phyloP scores from a whole-genome alignment of 1,140 invertebrate genomes.

The Drosophila nigrodunni region DNA sequence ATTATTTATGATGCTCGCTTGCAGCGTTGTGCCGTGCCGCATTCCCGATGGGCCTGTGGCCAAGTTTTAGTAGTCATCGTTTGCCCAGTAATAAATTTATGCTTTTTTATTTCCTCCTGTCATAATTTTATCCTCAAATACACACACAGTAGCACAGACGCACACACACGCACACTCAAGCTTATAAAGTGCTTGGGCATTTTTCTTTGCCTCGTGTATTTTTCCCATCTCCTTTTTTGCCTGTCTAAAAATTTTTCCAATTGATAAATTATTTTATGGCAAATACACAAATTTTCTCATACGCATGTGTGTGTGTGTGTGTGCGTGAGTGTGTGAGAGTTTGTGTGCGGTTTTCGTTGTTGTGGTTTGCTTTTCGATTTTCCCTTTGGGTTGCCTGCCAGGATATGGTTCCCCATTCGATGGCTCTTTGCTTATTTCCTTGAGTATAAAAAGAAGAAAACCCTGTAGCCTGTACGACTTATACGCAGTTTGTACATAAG shows the following conservation, averaged over 20 bases:
- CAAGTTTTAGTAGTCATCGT: constrained; percentile 83
- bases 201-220: constrained; percentile 51
- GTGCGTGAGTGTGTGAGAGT: constrained; percentile 21
- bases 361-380: constrained; percentile 71
- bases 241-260: constrained; percentile 79
- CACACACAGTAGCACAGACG: constrained; percentile 46
- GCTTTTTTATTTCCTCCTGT: constrained; percentile 84
- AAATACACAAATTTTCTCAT: constrained; percentile 83
- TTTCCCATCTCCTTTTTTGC: constrained; percentile 17
- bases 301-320: constrained; percentile 51
- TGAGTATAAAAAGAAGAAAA: constrained; percentile 45
- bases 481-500: constrained; percentile 40
- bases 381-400: constrained; percentile 36
- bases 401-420: constrained; percentile 29
- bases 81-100: constrained; percentile 82
- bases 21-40: constrained; percentile 40
- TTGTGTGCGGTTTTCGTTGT: constrained; percentile 39
- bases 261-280: constrained; percentile 84
- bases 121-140: constrained; percentile 82
- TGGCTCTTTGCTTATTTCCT: constrained; percentile 43
- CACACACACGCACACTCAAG: constrained; percentile 27
- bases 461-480: constrained; percentile 28
- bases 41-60: constrained; percentile 79
- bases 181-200: constrained; percentile 68
- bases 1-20: constrained; percentile 82